Percentiles rank a stretch among this genome's conserved stretches.
These are phyloP conservation scores for Trogon melanurus DNA, from an alignment of 2,113 vertebrate species.

Conservation along the genomic window DNA sequence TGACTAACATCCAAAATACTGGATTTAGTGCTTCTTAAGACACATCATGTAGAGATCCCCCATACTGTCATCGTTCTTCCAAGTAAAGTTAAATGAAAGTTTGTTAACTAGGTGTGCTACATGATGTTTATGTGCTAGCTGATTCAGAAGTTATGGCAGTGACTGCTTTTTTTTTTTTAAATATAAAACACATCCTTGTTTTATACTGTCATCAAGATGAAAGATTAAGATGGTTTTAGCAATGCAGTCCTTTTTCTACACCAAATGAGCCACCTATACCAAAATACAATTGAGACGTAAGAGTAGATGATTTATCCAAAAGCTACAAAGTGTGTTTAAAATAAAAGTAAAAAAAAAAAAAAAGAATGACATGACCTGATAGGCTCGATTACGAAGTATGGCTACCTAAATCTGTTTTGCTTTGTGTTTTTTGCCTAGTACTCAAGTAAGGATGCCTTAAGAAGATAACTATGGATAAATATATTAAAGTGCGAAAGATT, in stretches of 20 bases:
- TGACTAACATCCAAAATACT: neutral
- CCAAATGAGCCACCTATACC: neutral
- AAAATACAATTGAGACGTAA: neutral
- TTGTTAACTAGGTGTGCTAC: neutral
- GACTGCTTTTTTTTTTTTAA: neutral
- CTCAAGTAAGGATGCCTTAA: slow-evolving; percentile 76
- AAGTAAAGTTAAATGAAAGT: neutral
- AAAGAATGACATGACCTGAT: neutral
- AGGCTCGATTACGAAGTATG: neutral
- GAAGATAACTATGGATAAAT: slow-evolving; percentile 89
- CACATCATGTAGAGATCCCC: neutral
- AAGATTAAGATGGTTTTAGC: neutral
- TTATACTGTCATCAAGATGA: neutral
- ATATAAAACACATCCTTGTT: neutral
- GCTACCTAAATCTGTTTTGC: neutral
- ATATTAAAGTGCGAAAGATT: slow-evolving; percentile 91
- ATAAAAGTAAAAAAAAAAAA: neutral
- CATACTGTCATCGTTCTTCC: neutral
- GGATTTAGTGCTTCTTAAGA: neutral
- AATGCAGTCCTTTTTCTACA: neutral
- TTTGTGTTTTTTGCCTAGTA: slow-evolving; percentile 38
- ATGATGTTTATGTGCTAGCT: neutral
- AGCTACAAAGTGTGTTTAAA: neutral
- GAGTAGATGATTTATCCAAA: neutral
- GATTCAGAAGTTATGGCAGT: neutral